Evolutionary conservation across 2,888 invertebrate genomes (phyloP).

Genomic region (Encarsia formosa): DNA sequence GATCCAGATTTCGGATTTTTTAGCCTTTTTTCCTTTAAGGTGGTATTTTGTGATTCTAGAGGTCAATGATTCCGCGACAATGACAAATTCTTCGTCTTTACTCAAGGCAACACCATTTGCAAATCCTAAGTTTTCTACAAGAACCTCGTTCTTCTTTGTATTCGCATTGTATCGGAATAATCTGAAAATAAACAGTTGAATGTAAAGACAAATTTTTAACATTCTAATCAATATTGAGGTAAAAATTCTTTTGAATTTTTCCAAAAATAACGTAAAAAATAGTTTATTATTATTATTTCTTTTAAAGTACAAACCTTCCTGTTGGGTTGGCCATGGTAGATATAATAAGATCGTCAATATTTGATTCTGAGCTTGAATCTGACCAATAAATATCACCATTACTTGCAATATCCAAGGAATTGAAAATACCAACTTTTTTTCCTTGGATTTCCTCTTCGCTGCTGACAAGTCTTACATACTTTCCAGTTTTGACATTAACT

Average conservation of each 20-base stretch:
- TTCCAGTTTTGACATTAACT: constrained; percentile 72
- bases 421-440: constrained; percentile 63
- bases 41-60: constrained; percentile 72
- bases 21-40: constrained; percentile 75
- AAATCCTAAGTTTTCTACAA: constrained; percentile 74
- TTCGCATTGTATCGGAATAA: constrained; percentile 75
- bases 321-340: constrained; percentile 68
- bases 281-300: not conserved
- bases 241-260: not conserved
- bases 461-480: constrained; percentile 66
- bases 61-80: constrained; percentile 70
- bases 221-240: not conserved
- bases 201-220: not conserved
- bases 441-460: constrained; percentile 43
- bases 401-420: constrained; percentile 69
- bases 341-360: constrained; percentile 64
- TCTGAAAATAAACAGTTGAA: constrained; percentile 51
- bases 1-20: constrained; percentile 73
- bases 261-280: constrained; percentile 3
- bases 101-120: constrained; percentile 85
- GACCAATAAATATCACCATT: constrained; percentile 88
- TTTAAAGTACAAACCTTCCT: constrained; percentile 79
- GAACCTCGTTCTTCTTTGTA: constrained; percentile 70
- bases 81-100: constrained; percentile 73
- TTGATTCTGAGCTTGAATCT: constrained; percentile 74